Base-by-base conservation (phyloP, 1,140 invertebrate species). In the Drosophila funebris region DNA sequence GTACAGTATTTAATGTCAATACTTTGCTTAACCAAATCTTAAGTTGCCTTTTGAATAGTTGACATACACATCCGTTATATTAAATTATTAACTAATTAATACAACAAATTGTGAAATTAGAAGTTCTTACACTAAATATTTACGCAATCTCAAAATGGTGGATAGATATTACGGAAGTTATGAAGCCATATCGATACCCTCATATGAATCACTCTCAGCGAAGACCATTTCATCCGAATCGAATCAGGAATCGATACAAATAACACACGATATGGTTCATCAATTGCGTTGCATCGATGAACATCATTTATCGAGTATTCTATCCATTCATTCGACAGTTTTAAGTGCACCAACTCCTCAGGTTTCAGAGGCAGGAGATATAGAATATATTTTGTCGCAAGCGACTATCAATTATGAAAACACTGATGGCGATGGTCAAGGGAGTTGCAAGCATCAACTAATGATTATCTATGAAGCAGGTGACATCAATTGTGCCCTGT, bases 401-500 rank as follows among this genome's bases (percentile, higher is more conserved):
- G 7, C 22, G 2, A 48, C 44, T 7, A 13, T 18, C 5, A 29
- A 36, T 1, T 16, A 13, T 14, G 24, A 31, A 1, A 2, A 24
- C 5, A n/a, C n/a, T n/a, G 14, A 8, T 11, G 11, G 11, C 2
- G 11, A 14, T n/a, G 4, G 0, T 2, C 2, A 14, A 24, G 33
- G 5, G 0, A 16, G 1, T 22, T 27, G 24, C 60, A 80, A n/a
- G 29, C 48, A 52, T 33, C 72, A 84, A 1, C 18, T 85, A 8
- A 76, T 91, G 73, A 75, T 91, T 13, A 43, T 91, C 14, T 82
- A 61, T 36, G 71, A 44, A 5, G 53, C 36, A 0, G 84, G 78
- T 2, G 90, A 91, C 39, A 33, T 90, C 0, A 61, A 91, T 18
- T 72, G 78, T 44, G 81, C 90, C 3, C 13, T 85, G 5, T 58